These are phyloP conservation scores for Heteropelma amictum DNA, from an alignment of 2,888 invertebrate genomes.

Conservation along the genomic window DNA sequence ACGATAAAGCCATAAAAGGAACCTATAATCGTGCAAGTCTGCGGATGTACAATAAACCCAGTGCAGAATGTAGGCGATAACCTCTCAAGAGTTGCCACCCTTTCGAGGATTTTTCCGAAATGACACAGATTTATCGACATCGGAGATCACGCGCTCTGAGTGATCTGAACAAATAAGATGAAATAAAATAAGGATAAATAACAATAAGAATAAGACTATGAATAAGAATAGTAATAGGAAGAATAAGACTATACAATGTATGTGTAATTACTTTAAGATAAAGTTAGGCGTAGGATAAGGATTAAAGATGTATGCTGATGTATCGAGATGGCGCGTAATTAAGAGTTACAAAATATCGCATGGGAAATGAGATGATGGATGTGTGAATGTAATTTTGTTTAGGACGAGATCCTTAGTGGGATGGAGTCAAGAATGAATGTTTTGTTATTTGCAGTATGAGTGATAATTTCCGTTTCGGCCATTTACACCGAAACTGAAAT, in stretches of 20 bases:
- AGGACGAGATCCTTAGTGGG: not conserved
- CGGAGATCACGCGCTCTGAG: too few relatives aligned
- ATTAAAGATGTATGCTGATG: too few relatives aligned
- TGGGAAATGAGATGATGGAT: not conserved
- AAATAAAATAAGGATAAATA: too few relatives aligned
- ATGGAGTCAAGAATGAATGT: not conserved
- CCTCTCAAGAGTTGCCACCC: not conserved
- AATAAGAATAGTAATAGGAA: too few relatives aligned
- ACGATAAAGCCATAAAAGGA: not conserved
- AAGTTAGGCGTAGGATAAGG: too few relatives aligned
- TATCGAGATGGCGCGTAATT: too few relatives aligned
- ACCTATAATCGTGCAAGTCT: constrained; percentile 1
- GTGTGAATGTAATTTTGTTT: not conserved
- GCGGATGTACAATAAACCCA: not conserved
- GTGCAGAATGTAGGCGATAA: not conserved
- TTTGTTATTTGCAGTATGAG: not conserved
- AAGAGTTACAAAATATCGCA: not conserved
- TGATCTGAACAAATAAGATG: too few relatives aligned
- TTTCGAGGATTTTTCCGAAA: too few relatives aligned
- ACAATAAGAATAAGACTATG: too few relatives aligned
- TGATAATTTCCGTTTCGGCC: not conserved
- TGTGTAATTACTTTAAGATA: too few relatives aligned
- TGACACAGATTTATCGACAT: not conserved
- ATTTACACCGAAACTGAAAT: not conserved
- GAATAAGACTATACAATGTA: not conserved